A percentile compares a stretch with the other conserved stretches of the same genome.
Evolutionary conservation across 2,113 vertebrate genomes (phyloP).

Genomic region (Stomatorhinus ivindoensis): DNA sequence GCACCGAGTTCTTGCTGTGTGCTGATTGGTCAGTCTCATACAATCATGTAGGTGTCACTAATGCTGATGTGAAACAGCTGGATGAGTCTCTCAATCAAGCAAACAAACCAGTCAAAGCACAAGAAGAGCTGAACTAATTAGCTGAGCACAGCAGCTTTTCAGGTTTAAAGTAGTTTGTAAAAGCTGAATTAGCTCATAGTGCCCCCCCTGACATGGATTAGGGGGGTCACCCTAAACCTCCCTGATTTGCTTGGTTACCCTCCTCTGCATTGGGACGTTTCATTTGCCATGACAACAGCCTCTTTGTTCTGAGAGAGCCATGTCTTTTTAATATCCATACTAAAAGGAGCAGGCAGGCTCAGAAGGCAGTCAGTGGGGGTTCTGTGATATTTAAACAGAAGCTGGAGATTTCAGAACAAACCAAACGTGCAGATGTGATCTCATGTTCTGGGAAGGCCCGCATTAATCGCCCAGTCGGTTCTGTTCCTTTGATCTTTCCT

Average conservation of each 20-base stretch:
- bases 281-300: conserved; percentile 25
- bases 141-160: too few species aligned
- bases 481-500: background rate
- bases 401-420: background rate
- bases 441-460: conserved; percentile 32
- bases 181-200: background rate
- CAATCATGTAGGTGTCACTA: background rate
- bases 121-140: too few species aligned
- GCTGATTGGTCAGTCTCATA: background rate
- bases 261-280: conserved; percentile 8
- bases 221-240: background rate
- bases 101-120: background rate
- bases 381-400: conserved; percentile 49
- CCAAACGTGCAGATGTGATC: conserved; percentile 23
- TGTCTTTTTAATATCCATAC: conserved; percentile 21
- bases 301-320: background rate
- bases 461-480: background rate
- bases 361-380: conserved; percentile 41
- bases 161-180: too few species aligned
- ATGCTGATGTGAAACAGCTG: background rate
- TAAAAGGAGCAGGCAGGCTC: conserved; percentile 39
- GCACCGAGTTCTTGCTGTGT: background rate
- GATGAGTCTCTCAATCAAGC: background rate
- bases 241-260: conserved; percentile 19
- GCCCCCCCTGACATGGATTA: background rate